phyloP scores from a whole-genome alignment of 2,797 vertebrate species.

The Pteropus rufus region DNA sequence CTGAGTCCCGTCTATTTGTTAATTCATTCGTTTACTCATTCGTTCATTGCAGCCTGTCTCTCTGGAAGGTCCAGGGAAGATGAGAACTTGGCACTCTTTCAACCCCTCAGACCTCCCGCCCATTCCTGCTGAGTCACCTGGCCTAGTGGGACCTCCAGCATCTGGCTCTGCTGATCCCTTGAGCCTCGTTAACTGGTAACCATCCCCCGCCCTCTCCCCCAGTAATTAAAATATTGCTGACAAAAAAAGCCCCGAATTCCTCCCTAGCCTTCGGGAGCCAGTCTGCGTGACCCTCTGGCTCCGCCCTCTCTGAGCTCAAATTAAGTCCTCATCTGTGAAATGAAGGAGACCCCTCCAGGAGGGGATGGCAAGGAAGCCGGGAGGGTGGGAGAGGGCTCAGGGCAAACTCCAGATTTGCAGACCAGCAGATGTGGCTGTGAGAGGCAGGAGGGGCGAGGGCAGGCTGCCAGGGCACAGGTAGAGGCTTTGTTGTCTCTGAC shows the following conservation, averaged over 20 bases:
- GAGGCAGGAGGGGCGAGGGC: rapidly evolving
- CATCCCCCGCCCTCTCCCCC: not conserved
- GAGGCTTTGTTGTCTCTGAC: not conserved
- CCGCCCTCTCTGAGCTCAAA: not conserved
- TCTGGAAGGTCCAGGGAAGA: not conserved
- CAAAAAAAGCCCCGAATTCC: not conserved
- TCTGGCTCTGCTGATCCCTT: conserved; percentile 11
- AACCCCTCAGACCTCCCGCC: not conserved
- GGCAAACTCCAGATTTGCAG: not conserved
- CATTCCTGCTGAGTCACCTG: conserved; percentile 34
- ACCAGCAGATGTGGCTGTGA: not conserved
- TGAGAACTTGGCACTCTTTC: not conserved
- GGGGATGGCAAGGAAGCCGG: rapidly evolving
- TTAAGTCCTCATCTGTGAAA: not conserved
- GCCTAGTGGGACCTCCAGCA: not conserved
- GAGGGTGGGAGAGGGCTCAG: rapidly evolving
- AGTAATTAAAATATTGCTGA: conserved; percentile 51
- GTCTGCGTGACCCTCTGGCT: not conserved
- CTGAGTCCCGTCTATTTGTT: not conserved
- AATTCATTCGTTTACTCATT: not conserved
- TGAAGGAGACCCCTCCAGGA: not conserved
- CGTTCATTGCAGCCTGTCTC: not conserved
- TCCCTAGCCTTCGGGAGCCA: not conserved
- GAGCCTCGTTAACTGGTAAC: conserved; percentile 60
- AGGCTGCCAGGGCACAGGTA: not conserved